Evolutionary conservation across 2,888 invertebrate genomes (phyloP), one percentile per base, ranked within the genome.

Genomic region (Drosophila leonis): DNA sequence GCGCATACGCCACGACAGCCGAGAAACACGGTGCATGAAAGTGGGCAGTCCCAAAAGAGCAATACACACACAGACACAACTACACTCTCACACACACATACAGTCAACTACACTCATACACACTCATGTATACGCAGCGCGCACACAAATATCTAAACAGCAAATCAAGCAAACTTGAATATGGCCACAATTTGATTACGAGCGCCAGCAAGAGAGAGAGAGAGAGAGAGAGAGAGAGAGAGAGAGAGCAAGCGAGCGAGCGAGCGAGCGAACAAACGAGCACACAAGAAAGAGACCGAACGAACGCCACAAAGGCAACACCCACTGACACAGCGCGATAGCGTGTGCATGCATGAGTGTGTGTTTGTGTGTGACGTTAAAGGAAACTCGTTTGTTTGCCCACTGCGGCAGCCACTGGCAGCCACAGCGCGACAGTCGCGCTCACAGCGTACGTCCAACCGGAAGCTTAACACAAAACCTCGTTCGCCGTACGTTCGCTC

Each of bases 11-110:
- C 70, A 44, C 68, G 72, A 62, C 60, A 60, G 71, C 81, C 81
- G 35, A 44, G 54, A 44, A 42, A 62, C 69, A 62, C 74, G 39
- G 49, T 64, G 63, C 60, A 63, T 54, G 18, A 83, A 90, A 91
- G 88, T 89, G 90, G 90, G 90, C 91, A 63, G 90, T 91, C 87
- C 90, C 91, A 72, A 74, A 84, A 80, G 91, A 80, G 74, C 13
- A 56, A 54, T 31, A 74, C 66, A 60, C 51, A 48, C 33, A 59
- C 41, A 31, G 8, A 42, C 51, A 55, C 18, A 54, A 29, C 29
- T 24, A 65, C 68, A 63, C 31, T 56, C 67, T 68, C 37, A 29
- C 57, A 33, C 52, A 49, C 27, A 46, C 48, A 56, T 64, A 49
- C 39, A 29, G 37, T 27, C 37, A 64, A 41, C 41, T 13, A 65